These are phyloP conservation scores for Nannoperca australis DNA, from an alignment of 2,797 vertebrate species.

Conservation along the genomic window DNA sequence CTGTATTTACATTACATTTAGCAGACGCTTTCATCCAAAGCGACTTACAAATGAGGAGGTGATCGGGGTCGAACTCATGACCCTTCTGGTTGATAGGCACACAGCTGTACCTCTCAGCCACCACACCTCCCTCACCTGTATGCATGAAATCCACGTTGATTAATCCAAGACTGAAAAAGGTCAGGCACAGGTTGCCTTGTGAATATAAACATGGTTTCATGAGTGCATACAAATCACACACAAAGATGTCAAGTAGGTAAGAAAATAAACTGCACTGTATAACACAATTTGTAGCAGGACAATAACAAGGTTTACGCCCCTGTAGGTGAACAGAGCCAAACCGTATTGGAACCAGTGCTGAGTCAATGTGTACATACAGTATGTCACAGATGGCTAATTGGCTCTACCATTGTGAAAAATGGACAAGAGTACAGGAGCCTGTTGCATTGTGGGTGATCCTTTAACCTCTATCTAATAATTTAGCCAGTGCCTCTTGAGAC, in stretches of 20 bases:
- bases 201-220: not conserved
- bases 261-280: not conserved
- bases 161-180: not conserved
- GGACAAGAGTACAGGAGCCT: conserved; percentile 4
- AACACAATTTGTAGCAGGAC: not conserved
- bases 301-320: not conserved
- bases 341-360: not conserved
- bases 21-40: too few relatives aligned
- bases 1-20: too few relatives aligned
- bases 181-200: not conserved
- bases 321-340: not conserved
- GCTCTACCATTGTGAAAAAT: not conserved
- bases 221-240: not conserved
- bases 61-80: too few relatives aligned
- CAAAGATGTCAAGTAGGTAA: not conserved
- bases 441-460: conserved; percentile 12
- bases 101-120: too few relatives aligned
- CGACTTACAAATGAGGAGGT: too few relatives aligned
- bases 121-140: too few relatives aligned
- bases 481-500: not conserved
- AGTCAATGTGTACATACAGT: too few relatives aligned
- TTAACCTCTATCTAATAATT: conserved; percentile 7
- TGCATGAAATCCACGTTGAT: not conserved
- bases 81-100: too few relatives aligned
- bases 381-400: conserved; percentile 1